These are phyloP conservation scores for Rhyacophila brunnea DNA, from an alignment of 1,140 invertebrate genomes.

Conservation along the genomic window DNA sequence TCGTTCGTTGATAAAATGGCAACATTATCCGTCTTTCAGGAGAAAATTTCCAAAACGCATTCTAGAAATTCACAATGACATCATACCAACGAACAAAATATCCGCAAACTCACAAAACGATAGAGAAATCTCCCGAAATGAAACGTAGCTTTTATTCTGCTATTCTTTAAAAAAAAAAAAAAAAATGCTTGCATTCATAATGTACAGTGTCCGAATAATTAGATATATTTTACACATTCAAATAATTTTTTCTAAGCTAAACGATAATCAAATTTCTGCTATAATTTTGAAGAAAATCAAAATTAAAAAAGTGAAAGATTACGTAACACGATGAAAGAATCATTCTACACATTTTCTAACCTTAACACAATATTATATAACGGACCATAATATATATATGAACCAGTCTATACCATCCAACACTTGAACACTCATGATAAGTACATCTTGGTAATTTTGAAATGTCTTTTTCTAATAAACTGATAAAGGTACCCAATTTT, in stretches of 20 bases:
- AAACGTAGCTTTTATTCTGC: neutral
- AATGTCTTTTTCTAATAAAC: no score
- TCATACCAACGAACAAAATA: constrained; percentile 23
- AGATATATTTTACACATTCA: constrained; percentile 1
- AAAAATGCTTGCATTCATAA: neutral
- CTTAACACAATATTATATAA: no score
- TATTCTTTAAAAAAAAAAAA: neutral
- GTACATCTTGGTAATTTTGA: no score
- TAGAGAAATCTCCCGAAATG: constrained; percentile 7
- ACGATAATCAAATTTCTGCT: neutral
- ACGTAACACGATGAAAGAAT: no score
- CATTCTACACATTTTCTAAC: no score
- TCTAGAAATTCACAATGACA: constrained; percentile 13
- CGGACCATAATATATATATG: no score
- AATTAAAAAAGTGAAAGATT: no score
- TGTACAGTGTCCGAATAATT: neutral
- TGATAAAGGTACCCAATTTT: no score
- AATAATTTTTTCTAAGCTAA: neutral
- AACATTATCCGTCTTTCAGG: neutral
- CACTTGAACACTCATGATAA: no score
- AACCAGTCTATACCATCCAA: no score
- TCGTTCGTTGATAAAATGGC: constrained; percentile 33
- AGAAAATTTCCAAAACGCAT: constrained; percentile 1
- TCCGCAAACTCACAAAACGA: constrained; percentile 2
- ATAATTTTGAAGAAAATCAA: no score